Conservation (phyloP, 2,797 vertebrate genomes). For the Neoniphon sammara region DNA sequence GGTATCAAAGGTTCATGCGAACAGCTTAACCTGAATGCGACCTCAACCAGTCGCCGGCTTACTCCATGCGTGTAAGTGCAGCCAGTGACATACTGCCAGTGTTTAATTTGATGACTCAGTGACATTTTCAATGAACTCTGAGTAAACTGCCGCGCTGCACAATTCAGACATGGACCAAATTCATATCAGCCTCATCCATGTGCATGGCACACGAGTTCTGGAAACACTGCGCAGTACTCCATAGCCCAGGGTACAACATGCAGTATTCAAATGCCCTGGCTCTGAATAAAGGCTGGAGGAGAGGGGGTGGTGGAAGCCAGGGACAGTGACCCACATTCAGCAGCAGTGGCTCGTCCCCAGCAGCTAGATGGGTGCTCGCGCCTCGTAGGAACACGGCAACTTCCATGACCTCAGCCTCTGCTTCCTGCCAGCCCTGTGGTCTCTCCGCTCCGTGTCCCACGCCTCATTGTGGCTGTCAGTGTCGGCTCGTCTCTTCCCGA, state of each 20-base stretch:
- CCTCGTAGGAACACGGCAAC: slow-evolving; percentile 40
- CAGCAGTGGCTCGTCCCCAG: slow-evolving; percentile 43
- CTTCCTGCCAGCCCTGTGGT: slow-evolving; percentile 49
- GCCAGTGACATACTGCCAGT: slow-evolving; percentile 28
- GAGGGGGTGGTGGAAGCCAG: slow-evolving; percentile 40
- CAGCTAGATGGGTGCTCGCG: slow-evolving; percentile 33
- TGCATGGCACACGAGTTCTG: slow-evolving; percentile 23
- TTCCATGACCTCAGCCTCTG: slow-evolving; percentile 57
- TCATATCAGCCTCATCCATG: slow-evolving; percentile 25
- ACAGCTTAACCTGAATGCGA: slow-evolving; percentile 34
- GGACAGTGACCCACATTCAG: slow-evolving; percentile 69
- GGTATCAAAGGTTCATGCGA: slow-evolving; percentile 19
- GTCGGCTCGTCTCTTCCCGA: slow-evolving; percentile 33
- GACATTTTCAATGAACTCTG: slow-evolving; percentile 26
- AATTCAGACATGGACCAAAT: neutral
- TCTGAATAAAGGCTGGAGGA: slow-evolving; percentile 51
- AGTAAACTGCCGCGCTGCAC: slow-evolving; percentile 18
- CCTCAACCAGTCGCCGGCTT: slow-evolving; percentile 18
- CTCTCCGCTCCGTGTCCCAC: slow-evolving; percentile 14
- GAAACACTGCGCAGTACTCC: slow-evolving; percentile 25
- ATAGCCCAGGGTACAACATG: slow-evolving; percentile 48
- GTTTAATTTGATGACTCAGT: slow-evolving; percentile 39
- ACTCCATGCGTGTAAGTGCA: slow-evolving; percentile 2
- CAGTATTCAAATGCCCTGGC: slow-evolving; percentile 64
- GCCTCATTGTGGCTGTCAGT: slow-evolving; percentile 41